Evolutionary conservation across 2,888 invertebrate genomes (phyloP), one percentile per base, ranked within the genome.

Genomic region (Athalia cordata): DNA sequence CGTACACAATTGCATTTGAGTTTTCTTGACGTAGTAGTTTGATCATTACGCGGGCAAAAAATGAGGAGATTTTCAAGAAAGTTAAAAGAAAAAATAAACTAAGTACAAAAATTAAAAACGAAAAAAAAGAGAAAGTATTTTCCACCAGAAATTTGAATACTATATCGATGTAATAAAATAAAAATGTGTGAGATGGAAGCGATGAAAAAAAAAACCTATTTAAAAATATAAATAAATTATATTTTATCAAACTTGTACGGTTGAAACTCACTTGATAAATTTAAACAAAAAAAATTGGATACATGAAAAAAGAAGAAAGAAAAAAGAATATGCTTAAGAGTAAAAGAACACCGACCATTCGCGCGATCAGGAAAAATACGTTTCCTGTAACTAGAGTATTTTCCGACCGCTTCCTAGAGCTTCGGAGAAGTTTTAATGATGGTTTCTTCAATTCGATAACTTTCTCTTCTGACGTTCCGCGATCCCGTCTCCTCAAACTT

Each of bases 371-470:
- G 5, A 78, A 45, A 70, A 65, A 45, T 64, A 15, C 3, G 77
- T 52, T 47, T 57, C 77, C 29, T 29, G 67, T 55, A 43, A 57
- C 7, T 50, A 74, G 11, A 45, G 45, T 50, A 55, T 47, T 77
- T 68, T 80, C 80, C 7, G 79, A 43, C 13, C 80, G 78, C n/a
- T 77, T 78, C 62, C 76, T 62, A 3, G 79, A 49, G 64, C 77
- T 80, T 9, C 81, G 62, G 11, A 80, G 61, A 57, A 80, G 64
- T 64, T 79, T 79, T 62, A 80, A 15, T 15, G 79, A 79, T 72
- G 80, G 81, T 74, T 75, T 79, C 72, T 78, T 79, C 62, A 79
- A 15, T 61, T 77, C 80, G 3, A 79, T 57, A 62, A 75, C 50
- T 29, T 57, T 77, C 50, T 77, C 65, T 50, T 81, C 29, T 13